Evolutionary conservation across 2,797 vertebrate species (phyloP).

Genomic region (Buceros bicornis): DNA sequence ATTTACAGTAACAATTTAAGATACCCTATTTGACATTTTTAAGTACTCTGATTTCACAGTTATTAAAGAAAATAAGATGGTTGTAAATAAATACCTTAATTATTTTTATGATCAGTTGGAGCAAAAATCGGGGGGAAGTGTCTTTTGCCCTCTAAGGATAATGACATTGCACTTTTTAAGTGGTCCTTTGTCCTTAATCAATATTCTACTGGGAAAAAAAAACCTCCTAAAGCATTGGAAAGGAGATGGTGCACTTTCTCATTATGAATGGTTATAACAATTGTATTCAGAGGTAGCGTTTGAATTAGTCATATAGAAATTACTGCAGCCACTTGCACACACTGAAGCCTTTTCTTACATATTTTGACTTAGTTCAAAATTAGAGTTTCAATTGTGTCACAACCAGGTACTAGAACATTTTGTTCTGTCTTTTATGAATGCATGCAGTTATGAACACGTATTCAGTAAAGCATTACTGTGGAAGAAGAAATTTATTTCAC

Average conservation of each 20-base stretch:
- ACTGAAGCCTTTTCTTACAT: not conserved
- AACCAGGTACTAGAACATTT: slow-evolving; percentile 30
- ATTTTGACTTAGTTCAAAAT: slow-evolving; percentile 44
- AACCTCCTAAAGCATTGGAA: not conserved
- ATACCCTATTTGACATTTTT: not conserved
- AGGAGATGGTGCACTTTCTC: not conserved
- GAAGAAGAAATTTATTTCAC: slow-evolving; percentile 2
- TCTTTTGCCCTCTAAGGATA: not conserved
- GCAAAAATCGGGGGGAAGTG: not conserved
- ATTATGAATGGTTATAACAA: slow-evolving; percentile 23
- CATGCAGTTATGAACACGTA: not conserved
- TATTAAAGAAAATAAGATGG: not conserved
- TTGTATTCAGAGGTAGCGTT: not conserved
- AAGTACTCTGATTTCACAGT: not conserved
- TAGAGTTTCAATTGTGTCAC: slow-evolving; percentile 23
- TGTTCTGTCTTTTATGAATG: slow-evolving; percentile 22
- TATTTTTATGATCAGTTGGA: not conserved
- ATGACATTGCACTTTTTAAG: not conserved
- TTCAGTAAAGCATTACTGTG: not conserved
- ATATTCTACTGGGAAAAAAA: not conserved
- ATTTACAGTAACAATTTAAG: not conserved
- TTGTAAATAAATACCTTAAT: not conserved
- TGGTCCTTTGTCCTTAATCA: slow-evolving; percentile 11
- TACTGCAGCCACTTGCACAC: not conserved
- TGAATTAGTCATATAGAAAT: slow-evolving; percentile 53